Base-by-base conservation (phyloP, 2,797 vertebrate genomes). In the Lateolabrax maculatus region DNA sequence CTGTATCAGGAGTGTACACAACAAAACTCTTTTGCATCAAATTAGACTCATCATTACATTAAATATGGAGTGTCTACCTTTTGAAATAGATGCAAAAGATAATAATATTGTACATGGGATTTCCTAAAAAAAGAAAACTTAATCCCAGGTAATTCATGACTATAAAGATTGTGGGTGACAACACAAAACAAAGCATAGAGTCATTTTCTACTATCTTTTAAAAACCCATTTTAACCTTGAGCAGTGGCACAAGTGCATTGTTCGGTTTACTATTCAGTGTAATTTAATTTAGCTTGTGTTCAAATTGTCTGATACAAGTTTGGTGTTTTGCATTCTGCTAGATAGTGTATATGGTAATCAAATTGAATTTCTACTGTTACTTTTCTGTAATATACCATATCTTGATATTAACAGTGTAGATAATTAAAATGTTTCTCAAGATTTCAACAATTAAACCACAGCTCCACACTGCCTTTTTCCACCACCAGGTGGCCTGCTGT, bases 401-500 rank as follows among this genome's bases (percentile, higher is more conserved):
- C 25, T 2, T 41, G 7, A 41, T 55, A 19, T 49, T 29, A 1
- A 25, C 7, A 67, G 10, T 16, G n/a, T 16, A 29, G 37, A 49
- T 29, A 1, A 19, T 39, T 39, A 16, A 73, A 41, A 66, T 49
- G 8, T 23, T n/a, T 25, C 3, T 49, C 2, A 36, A 12, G 44
- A 36, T 70, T 58, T 61, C 15, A 78, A 64, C 6, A 68, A 36
- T 23, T 13, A 72, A 74, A 77, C n/a, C 23, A 46, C 11, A 71
- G 75, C 64, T 65, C 61, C 9, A 56, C 73, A 58, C 6, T 80
- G 48, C 68, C 67, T 37, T 75, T 79, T 74, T 46, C 19, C 18
- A 77, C 69, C 83, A 89, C 60, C 27, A 89, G 77, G 34, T 72
- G 88, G 72, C 75, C 10, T 58, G 53, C 31, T 68, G 19, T 53